Conservation (phyloP, 2,888 invertebrate species). For the Notodonta ziczac region DNA sequence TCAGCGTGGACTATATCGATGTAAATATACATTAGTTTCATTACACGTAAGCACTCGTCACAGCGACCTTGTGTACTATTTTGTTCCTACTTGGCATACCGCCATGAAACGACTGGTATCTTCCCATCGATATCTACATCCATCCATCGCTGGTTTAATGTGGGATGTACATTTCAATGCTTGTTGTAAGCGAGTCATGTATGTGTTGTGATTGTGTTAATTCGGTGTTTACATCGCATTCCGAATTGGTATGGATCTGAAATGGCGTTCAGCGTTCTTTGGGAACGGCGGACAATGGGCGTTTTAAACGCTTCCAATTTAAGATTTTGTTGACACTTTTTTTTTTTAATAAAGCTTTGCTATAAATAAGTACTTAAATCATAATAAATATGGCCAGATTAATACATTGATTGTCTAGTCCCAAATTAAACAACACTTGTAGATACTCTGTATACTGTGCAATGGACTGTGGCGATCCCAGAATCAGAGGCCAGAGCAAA, state of each 20-base stretch:
- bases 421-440: no score
- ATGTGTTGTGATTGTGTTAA: conserved; percentile 15
- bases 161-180: neutral
- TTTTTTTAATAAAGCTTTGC: no score
- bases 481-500: no score
- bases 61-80: conserved; percentile 48
- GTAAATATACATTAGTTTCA: neutral
- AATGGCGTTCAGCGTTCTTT: conserved; percentile 37
- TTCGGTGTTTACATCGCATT: conserved; percentile 34
- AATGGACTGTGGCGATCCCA: no score
- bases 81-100: conserved; percentile 67
- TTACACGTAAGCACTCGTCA: conserved; percentile 2
- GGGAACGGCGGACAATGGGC: conserved; percentile 27
- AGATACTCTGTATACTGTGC: no score
- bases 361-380: no score
- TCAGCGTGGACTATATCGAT: neutral
- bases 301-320: conserved; percentile 3
- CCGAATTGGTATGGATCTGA: conserved; percentile 39
- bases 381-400: no score
- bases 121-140: conserved; percentile 8
- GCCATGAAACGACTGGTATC: conserved; percentile 47
- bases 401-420: no score
- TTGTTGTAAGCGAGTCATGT: conserved; percentile 1
- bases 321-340: no score
- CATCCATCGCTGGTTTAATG: conserved; percentile 26